phyloP scores from a whole-genome alignment of 2,113 vertebrate species.

The Crotophaga sulcirostris region DNA sequence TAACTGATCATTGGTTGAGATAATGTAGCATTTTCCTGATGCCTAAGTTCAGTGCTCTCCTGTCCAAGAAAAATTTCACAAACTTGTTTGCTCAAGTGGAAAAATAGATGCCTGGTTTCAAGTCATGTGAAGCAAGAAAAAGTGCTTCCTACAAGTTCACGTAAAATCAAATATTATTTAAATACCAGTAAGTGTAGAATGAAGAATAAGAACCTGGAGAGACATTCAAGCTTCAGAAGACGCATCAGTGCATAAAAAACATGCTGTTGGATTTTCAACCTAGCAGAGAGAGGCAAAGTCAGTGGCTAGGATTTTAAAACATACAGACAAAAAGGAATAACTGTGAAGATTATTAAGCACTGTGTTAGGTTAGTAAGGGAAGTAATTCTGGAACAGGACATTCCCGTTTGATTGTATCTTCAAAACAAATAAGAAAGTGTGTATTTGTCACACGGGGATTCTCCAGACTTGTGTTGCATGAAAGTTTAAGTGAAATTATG shows the following conservation, averaged over 20 bases:
- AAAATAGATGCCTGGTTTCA: not conserved
- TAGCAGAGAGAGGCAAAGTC: not conserved
- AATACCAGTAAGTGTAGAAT: not conserved
- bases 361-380: not conserved
- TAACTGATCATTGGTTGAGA: not conserved
- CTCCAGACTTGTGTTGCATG: not conserved
- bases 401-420: not conserved
- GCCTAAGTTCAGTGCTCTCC: not conserved
- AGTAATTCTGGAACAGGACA: fast-evolving
- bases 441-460: not conserved
- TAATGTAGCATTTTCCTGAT: not conserved
- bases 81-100: not conserved
- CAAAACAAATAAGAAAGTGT: not conserved
- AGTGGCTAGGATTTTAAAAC: not conserved
- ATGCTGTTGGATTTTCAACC: not conserved
- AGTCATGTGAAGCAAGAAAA: not conserved
- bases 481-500: not conserved
- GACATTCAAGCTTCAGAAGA: not conserved
- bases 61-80: not conserved
- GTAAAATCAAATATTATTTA: not conserved
- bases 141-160: not conserved
- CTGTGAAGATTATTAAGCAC: not conserved
- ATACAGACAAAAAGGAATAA: not conserved
- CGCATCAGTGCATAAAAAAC: not conserved
- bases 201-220: not conserved